phyloP scores from a whole-genome alignment of 1,140 invertebrate genomes.

The Drosophila truncata region DNA sequence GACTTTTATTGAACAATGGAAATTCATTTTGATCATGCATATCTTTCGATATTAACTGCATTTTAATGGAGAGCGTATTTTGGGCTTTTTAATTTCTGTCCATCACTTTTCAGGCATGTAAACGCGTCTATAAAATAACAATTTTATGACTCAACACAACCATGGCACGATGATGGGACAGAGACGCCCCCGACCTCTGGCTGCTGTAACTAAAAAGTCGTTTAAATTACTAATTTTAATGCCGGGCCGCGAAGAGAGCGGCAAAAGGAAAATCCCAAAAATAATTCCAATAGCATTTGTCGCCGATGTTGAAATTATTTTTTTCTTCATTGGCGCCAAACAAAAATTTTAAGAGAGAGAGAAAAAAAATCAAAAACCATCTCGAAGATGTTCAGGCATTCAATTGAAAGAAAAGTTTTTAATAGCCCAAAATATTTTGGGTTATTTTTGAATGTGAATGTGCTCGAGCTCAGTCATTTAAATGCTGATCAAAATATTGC shows the following conservation, averaged over 20 bases:
- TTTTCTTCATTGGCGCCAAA: conserved; percentile 56
- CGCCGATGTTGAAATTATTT: conserved; percentile 56
- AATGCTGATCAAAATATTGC: conserved; percentile 76
- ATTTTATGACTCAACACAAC: conserved; percentile 53
- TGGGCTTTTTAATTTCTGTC: conserved; percentile 6
- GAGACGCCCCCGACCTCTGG: conserved; percentile 30
- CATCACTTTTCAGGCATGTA: conserved; percentile 33
- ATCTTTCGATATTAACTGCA: conserved; percentile 10
- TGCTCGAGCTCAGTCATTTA: conserved; percentile 30
- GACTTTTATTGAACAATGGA: conserved; percentile 2
- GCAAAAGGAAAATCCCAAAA: conserved; percentile 37
- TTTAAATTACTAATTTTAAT: conserved; percentile 72
- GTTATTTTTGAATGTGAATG: conserved; percentile 37
- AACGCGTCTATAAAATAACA: conserved; percentile 44
- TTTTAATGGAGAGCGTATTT: conserved; percentile 25
- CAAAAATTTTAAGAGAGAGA: conserved; percentile 16
- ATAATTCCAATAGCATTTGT: conserved; percentile 48
- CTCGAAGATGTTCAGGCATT: conserved; percentile 47
- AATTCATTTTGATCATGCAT: conserved; percentile 1
- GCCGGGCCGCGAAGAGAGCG: conserved; percentile 22
- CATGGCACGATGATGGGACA: conserved; percentile 1
- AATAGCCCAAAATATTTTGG: conserved; percentile 71
- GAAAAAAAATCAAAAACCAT: conserved; percentile 26
- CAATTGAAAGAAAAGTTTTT: conserved; percentile 74
- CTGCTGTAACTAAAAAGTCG: conserved; percentile 53